phyloP scores from a whole-genome alignment of 2,113 vertebrate species.

The Cariama cristata region DNA sequence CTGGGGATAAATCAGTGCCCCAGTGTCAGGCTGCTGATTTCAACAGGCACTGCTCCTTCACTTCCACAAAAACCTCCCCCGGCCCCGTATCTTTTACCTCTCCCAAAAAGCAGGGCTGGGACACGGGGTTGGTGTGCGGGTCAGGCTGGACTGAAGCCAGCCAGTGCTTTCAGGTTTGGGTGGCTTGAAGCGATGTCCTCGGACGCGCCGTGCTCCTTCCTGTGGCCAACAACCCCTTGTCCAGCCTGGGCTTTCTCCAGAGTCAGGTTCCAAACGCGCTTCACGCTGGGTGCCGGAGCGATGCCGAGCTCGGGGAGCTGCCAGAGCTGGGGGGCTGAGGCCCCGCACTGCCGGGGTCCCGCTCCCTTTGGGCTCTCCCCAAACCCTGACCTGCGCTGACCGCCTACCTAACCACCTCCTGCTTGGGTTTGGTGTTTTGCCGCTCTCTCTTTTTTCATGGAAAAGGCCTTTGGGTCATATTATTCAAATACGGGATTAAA shows the following conservation, averaged over 20 bases:
- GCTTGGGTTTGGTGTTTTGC: not conserved
- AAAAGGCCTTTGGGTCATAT: not conserved
- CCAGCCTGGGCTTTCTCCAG: not conserved
- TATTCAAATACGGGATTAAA: not conserved
- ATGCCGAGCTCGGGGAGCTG: not conserved
- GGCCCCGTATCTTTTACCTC: too few relatives aligned
- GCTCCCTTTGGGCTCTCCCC: not conserved
- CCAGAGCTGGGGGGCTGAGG: not conserved
- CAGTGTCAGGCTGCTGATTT: not conserved
- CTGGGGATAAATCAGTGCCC: too few relatives aligned
- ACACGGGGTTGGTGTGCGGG: accelerated
- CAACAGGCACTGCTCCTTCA: not conserved
- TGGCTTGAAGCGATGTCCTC: not conserved
- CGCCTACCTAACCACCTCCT: not conserved
- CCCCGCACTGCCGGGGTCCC: accelerated
- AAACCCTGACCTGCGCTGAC: not conserved
- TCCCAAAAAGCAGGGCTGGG: too few relatives aligned
- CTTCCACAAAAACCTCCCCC: not conserved
- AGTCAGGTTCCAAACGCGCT: accelerated
- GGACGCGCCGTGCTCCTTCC: not conserved
- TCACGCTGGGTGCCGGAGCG: accelerated
- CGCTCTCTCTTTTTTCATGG: not conserved
- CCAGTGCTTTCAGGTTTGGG: not conserved
- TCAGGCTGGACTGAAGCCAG: not conserved
- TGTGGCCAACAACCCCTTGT: accelerated